phyloP scores from a whole-genome alignment of 2,888 invertebrate species.

The Eristalis pertinax region DNA sequence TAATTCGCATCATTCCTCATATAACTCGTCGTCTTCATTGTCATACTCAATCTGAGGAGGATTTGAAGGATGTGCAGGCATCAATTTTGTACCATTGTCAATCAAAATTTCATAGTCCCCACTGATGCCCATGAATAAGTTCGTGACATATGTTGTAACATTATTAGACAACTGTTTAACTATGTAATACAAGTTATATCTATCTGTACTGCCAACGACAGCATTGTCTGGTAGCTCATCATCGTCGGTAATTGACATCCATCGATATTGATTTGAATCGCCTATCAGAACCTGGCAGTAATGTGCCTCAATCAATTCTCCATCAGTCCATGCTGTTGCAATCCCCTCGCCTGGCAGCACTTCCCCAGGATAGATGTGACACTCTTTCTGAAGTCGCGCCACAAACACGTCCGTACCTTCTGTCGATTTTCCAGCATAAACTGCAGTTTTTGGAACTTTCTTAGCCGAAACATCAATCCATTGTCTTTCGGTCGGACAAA shows the following conservation, averaged over 20 bases:
- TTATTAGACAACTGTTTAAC: not conserved
- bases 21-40: too few relatives aligned
- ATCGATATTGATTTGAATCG: not conserved
- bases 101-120: too few relatives aligned
- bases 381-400: not conserved
- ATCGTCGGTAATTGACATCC: not conserved
- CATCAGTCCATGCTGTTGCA: not conserved
- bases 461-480: not conserved
- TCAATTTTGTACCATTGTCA: too few relatives aligned
- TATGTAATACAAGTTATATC: not conserved
- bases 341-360: not conserved
- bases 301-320: not conserved
- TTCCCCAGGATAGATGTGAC: not conserved
- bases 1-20: too few relatives aligned
- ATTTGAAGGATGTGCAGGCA: too few relatives aligned
- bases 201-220: not conserved
- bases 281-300: slow-evolving; percentile 12
- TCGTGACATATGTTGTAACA: not conserved
- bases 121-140: too few relatives aligned
- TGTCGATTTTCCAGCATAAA: not conserved
- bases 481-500: not conserved
- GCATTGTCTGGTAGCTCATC: slow-evolving; percentile 9
- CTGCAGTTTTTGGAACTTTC: not conserved
- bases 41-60: too few relatives aligned
- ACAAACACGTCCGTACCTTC: not conserved